Conservation (phyloP, 2,113 vertebrate species). For the Phodopus roborovskii region DNA sequence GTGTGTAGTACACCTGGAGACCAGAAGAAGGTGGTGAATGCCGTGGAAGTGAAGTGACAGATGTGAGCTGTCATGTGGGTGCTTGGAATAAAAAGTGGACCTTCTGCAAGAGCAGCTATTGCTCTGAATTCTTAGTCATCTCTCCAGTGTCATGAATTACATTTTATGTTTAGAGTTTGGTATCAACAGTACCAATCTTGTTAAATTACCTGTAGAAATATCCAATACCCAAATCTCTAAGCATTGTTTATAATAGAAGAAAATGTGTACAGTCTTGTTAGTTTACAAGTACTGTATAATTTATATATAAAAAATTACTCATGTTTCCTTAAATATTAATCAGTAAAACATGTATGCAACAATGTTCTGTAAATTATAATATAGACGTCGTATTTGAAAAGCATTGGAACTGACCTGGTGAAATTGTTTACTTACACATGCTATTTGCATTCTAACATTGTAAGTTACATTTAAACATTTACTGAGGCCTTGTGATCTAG, state of each 20-base stretch:
- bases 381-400: slow-evolving; percentile 17
- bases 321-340: not conserved
- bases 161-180: not conserved
- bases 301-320: not conserved
- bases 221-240: not conserved
- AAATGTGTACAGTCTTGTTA: not conserved
- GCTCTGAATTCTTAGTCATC: not conserved
- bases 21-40: not conserved
- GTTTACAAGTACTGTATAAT: not conserved
- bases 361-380: slow-evolving; percentile 2
- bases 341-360: slow-evolving; percentile 15
- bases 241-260: slow-evolving; percentile 2
- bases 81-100: not conserved
- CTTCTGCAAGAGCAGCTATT: not conserved
- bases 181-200: not conserved
- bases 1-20: not conserved
- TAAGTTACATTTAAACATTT: slow-evolving; percentile 14
- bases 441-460: not conserved
- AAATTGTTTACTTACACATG: slow-evolving; percentile 1
- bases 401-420: not conserved
- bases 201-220: slow-evolving; percentile 46
- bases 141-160: not conserved
- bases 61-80: not conserved
- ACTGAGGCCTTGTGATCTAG: not conserved
- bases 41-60: not conserved